Base-by-base conservation (phyloP, 2,797 vertebrate genomes). In the Lepilemur septentrionalis region DNA sequence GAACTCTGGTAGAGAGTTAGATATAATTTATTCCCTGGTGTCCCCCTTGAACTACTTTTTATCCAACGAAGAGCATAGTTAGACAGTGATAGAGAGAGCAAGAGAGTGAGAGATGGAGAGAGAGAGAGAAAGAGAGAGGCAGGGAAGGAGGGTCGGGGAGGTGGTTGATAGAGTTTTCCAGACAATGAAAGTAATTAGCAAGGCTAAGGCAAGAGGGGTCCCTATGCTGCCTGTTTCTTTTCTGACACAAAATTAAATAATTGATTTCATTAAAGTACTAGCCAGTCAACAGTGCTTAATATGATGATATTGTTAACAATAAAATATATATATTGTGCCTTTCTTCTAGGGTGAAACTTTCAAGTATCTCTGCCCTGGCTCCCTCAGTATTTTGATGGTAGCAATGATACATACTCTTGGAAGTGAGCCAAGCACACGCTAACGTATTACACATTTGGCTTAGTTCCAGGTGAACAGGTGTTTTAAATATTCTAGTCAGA, bases 401-500 rank as follows among this genome's bases (percentile, higher is more conserved):
- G n/a, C 81, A 80, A 86, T 0, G 52, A 93, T 93, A 32, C 52
- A 57, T 70, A 17, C 52, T 82, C 28, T 78, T 97, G 97, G 95
- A 95, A 83, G 12, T 30, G 23, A 84, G 86, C 96, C 97, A 96
- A 85, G 82, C 75, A 83, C 61, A 67, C 20, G 14, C 82, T 95
- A 95, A 97, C 35, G 13, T 52, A 95, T 95, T 97, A 89, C 90
- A 96, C 67, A 93, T 83, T 96, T 97, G 97, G 96, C 92, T 93
- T 73, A 12, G 75, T 89, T 95, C 97, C 97, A 96, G 83, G 79
- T 59, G 75, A 97, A 94, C 96, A 97, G 97, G 97, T 97, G 95
- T 97, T 97, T 97, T 97, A 96, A 96, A 96, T 96, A 97, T 97
- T 97, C 97, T 41, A 94, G 80, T 94, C 92, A 95, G 80, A 97